Percentiles rank a stretch among this genome's conserved stretches.
phyloP scores from a whole-genome alignment of 2,113 vertebrate genomes.

The Pelecanus crispus region DNA sequence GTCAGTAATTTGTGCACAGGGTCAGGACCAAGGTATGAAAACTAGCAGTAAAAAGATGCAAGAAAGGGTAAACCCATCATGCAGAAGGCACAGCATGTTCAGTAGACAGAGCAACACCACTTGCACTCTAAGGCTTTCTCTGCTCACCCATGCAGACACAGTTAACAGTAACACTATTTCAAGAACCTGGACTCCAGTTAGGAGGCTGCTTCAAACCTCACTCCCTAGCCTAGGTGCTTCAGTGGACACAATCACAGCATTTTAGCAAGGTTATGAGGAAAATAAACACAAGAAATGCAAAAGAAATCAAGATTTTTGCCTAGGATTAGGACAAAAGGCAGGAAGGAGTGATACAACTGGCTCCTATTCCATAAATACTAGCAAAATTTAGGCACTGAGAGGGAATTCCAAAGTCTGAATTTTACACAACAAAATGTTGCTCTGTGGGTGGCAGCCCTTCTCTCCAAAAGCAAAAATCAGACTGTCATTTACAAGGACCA shows the following conservation, averaged over 20 bases:
- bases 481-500: neutral
- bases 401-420: neutral
- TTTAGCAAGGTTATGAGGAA: neutral
- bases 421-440: neutral
- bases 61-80: slow-evolving; percentile 45
- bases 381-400: neutral
- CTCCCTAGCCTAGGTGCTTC: neutral
- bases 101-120: slow-evolving; percentile 1
- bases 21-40: slow-evolving; percentile 93
- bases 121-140: neutral
- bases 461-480: neutral
- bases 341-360: neutral
- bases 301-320: neutral
- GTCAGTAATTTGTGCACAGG: slow-evolving; percentile 94
- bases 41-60: slow-evolving; percentile 74
- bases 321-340: neutral
- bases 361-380: neutral
- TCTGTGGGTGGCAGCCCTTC: neutral
- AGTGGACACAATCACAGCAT: neutral
- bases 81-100: slow-evolving; percentile 28
- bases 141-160: neutral
- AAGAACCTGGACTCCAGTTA: neutral
- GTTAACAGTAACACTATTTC: neutral
- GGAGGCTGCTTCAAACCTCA: neutral
- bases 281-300: neutral